Evolutionary conservation across 2,797 vertebrate genomes (phyloP).

Genomic region (Danio aesculapii): DNA sequence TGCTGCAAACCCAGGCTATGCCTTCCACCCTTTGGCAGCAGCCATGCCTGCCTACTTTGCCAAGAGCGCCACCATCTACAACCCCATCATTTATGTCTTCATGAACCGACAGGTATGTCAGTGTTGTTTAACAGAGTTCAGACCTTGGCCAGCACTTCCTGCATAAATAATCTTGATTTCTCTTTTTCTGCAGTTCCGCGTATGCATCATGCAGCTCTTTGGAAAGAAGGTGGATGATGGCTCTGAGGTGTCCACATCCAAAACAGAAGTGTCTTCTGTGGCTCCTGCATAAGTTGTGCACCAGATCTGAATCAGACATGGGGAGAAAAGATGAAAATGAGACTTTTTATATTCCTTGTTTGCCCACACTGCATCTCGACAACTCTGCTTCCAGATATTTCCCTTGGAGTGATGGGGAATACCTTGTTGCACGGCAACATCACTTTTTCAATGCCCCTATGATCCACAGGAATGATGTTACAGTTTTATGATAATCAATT

Average conservation of each 20-base stretch:
- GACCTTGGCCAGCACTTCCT: neutral
- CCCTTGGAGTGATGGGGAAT: conserved; percentile 20
- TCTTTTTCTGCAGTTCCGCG: conserved; percentile 79
- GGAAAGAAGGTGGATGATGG: conserved; percentile 87
- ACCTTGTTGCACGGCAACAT: conserved; percentile 37
- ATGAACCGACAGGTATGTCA: conserved; percentile 88
- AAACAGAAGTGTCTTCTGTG: conserved; percentile 80
- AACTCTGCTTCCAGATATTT: conserved; percentile 37
- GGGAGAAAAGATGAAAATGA: conserved; percentile 47
- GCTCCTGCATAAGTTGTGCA: conserved; percentile 80
- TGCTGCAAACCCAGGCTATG: conserved; percentile 85
- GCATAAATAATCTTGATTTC: neutral
- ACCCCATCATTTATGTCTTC: conserved; percentile 90
- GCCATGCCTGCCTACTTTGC: conserved; percentile 89
- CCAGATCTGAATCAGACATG: conserved; percentile 30
- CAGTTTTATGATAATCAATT: conserved; percentile 5
- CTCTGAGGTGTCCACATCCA: conserved; percentile 87
- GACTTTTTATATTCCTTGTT: conserved; percentile 67
- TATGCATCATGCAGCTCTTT: conserved; percentile 89
- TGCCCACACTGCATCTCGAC: conserved; percentile 45
- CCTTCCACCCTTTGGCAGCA: conserved; percentile 88
- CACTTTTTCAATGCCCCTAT: conserved; percentile 20
- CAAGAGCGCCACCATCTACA: conserved; percentile 93
- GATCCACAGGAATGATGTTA: conserved; percentile 9
- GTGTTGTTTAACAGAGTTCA: neutral